Conservation (phyloP, 2,888 invertebrate genomes). For the Mellilla xanthometata region DNA sequence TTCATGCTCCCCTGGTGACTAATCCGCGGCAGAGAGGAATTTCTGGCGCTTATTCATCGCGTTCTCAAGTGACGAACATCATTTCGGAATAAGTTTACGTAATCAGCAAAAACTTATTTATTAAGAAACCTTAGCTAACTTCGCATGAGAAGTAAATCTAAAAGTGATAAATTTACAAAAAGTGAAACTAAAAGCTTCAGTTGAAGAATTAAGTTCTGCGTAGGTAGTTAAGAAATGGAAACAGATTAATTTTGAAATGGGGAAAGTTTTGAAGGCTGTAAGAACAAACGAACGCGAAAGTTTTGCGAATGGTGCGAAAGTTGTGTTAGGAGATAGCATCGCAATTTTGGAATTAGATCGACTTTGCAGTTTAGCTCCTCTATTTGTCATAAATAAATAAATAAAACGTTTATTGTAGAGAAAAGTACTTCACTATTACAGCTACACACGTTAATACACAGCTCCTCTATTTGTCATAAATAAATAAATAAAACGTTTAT, state of each 20-base stretch:
- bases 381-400: too few relatives aligned
- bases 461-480: too few relatives aligned
- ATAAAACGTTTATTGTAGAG: too few relatives aligned
- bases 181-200: too few relatives aligned
- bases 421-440: too few relatives aligned
- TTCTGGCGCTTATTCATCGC: slow-evolving; percentile 26
- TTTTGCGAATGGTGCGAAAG: slow-evolving; percentile 7
- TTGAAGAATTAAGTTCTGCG: slow-evolving; percentile 5
- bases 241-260: slow-evolving; percentile 13
- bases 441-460: too few relatives aligned
- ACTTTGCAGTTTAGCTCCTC: neutral
- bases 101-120: neutral
- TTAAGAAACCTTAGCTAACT: too few relatives aligned
- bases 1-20: slow-evolving; percentile 27
- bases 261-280: slow-evolving; percentile 12
- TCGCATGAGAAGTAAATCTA: too few relatives aligned
- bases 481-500: too few relatives aligned
- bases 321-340: neutral
- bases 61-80: slow-evolving; percentile 18
- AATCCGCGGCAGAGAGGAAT: slow-evolving; percentile 20
- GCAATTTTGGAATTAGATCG: neutral
- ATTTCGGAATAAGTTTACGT: slow-evolving; percentile 12
- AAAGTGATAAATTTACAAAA: too few relatives aligned
- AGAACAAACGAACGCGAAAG: slow-evolving; percentile 17
- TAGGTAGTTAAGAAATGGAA: slow-evolving; percentile 9